Base-by-base conservation (phyloP, 1,140 invertebrate species). In the Sinella curviseta region DNA sequence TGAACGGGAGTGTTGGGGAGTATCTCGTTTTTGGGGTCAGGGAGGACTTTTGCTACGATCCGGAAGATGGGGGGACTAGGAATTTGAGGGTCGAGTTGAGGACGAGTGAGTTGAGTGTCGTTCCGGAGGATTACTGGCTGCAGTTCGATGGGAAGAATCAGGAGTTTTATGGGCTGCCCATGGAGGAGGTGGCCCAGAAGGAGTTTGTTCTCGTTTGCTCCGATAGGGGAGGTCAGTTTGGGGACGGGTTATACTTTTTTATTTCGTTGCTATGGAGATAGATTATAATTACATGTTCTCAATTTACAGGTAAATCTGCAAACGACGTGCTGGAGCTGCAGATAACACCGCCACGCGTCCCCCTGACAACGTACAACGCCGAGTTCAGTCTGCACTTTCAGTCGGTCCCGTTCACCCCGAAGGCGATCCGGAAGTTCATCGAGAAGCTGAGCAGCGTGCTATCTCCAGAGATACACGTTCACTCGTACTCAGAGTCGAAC, bases 11-110 rank as follows among this genome's bases (percentile, higher is more conserved):
- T 8, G 91, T 92, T 65, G 94, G 94, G 55, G 90, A 93, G 85
- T 87, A 96, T 80, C 89, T 95, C 1, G 88, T 94, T 0, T 95
- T 90, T 85, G 92, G 91, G 86, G 94, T 98, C 74, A 85, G 85
- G 4, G 84, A 94, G 89, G 94, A 97, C 84, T 70, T 94, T 94
- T 97, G 97, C 88, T 95, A 93, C 85, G 96, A 97, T 88, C 91
- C 91, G 0, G 93, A 96, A 86, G 94, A 95, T 86, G 92, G 93
- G 26, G 91, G 91, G 78, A 92, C 93, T 0, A 87, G 90, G 36
- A 91, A 91, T 67, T 89, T 97, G 80, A 90, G 90, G 0, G 87
- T 97, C 0, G 89, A 93, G 17, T 57, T 74, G 20, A 36, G 31
- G 2, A 77, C 77, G 24, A 26, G 35, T n/a, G 74, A 54, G 1